Base-by-base conservation (phyloP, 2,888 invertebrate genomes). In the Argyra leucocephala region DNA sequence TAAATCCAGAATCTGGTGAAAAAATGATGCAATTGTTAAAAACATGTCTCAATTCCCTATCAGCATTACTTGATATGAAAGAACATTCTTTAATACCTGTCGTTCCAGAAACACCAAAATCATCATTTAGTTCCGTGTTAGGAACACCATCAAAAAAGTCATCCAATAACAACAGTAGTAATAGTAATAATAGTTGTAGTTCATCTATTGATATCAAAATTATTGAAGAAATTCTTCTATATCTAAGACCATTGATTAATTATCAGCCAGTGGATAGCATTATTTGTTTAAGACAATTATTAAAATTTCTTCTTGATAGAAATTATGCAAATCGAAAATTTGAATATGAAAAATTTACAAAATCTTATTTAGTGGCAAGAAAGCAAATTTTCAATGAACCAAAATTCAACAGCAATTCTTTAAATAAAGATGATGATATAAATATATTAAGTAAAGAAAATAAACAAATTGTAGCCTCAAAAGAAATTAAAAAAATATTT, bases 1-100 rank as follows among this genome's bases (percentile, higher is more conserved):
- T 94, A 71, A 91, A 92, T 72, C 84, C 86, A 48, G 86, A 87
- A 72, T 85, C 87, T 48, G 90, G 90, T 70, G 88, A 89, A 74
- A 86, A 86, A 78, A 90, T 94, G 71, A 76, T 79, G 72, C 75
- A 76, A 64, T 72, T 80, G 67, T 73, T 80, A 66, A 75, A 74
- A 72, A 76, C 75, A 68, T 74, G 76, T 70, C 73, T 80, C 65
- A 74, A 76, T 69, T 74, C 78, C 65, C 68, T 80, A 67, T 73
- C 75, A 65, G 69, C 76, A 63, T 76, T 79, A 69, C 72, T 78
- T 66, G 79, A 79, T 68, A 68, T 75, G 66, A 70, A 72, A 65
- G 65, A 70, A 61, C 71, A 74, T 65, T 69, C 69, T 67, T 68
- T 67, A 64, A 64, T 66, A 24, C n/a, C 57, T 18, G 12, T 22